Conservation (phyloP, 2,888 invertebrate species). For the Mystacides longicornis region DNA sequence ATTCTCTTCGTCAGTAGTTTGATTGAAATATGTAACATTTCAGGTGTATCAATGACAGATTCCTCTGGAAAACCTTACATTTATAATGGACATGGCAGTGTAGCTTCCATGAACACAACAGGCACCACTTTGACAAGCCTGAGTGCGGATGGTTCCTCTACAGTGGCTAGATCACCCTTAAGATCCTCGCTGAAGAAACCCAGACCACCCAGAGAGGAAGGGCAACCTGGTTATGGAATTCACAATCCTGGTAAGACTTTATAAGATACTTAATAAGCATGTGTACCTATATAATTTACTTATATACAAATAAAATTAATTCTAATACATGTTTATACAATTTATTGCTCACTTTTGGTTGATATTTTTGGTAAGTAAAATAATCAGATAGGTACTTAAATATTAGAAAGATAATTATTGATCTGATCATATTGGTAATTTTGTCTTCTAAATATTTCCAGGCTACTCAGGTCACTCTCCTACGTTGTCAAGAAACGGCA, state of each 20-base stretch:
- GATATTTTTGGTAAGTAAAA: no score
- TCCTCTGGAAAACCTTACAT: slow-evolving; percentile 79
- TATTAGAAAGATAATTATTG: no score
- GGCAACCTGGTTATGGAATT: slow-evolving; percentile 62
- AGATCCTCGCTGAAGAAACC: slow-evolving; percentile 81
- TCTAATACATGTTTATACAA: no score
- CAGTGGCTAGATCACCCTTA: slow-evolving; percentile 56
- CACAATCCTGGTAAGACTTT: slow-evolving; percentile 70
- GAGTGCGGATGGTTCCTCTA: slow-evolving; percentile 44
- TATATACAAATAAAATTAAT: no score
- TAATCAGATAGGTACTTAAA: no score
- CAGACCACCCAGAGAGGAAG: slow-evolving; percentile 49
- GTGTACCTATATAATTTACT: no score
- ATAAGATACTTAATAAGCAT: no score
- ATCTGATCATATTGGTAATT: no score
- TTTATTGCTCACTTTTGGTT: no score
- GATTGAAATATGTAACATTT: no score
- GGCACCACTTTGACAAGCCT: slow-evolving; percentile 57
- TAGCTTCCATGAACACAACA: slow-evolving; percentile 66
- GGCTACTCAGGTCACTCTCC: slow-evolving; percentile 77
- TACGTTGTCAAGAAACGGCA: slow-evolving; percentile 74
- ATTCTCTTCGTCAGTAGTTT: no score
- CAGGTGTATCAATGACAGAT: slow-evolving; percentile 79
- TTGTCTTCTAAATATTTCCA: no score
- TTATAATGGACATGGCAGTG: slow-evolving; percentile 57